Percentiles rank a stretch among this genome's conserved stretches.
Conservation (phyloP, 1,140 invertebrate genomes). For the Euura lappo region DNA sequence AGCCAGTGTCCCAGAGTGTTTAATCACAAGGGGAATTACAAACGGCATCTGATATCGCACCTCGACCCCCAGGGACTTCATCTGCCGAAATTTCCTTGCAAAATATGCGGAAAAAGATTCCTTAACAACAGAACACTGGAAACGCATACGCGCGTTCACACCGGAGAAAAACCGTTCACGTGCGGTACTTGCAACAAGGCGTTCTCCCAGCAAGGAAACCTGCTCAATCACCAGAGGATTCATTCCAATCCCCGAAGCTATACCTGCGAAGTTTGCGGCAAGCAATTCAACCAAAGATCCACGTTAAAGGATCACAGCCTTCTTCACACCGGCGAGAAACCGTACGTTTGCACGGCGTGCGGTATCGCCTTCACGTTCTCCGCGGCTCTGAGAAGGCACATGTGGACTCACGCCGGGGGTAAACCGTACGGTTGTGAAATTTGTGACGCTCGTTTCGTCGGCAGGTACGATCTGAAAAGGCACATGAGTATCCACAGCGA, state of each 20-base stretch:
- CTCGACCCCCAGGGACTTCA: conserved; percentile 46
- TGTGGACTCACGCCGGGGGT: conserved; percentile 56
- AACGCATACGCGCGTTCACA: conserved; percentile 69
- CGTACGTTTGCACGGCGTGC: conserved; percentile 59
- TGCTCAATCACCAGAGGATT: conserved; percentile 65
- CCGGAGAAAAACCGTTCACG: conserved; percentile 66
- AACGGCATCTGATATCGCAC: conserved; percentile 51
- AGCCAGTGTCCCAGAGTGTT: conserved; percentile 51
- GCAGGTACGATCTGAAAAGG: conserved; percentile 52
- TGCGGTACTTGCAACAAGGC: conserved; percentile 59
- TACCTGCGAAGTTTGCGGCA: conserved; percentile 60
- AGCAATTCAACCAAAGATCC: conserved; percentile 57
- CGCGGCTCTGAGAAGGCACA: conserved; percentile 51
- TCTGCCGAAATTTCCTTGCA: conserved; percentile 59
- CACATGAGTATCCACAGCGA: conserved; percentile 53
- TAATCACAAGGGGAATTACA: conserved; percentile 56
- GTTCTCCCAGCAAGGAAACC: conserved; percentile 64
- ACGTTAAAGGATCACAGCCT: conserved; percentile 56
- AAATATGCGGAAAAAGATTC: conserved; percentile 63
- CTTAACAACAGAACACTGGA: conserved; percentile 53
- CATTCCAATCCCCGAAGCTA: conserved; percentile 62
- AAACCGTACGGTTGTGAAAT: conserved; percentile 59
- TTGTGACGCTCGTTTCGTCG: conserved; percentile 52
- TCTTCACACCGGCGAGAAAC: conserved; percentile 62
- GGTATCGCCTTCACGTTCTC: conserved; percentile 56